phyloP scores from a whole-genome alignment of 2,888 invertebrate genomes.

The Parthenolecanium corni region DNA sequence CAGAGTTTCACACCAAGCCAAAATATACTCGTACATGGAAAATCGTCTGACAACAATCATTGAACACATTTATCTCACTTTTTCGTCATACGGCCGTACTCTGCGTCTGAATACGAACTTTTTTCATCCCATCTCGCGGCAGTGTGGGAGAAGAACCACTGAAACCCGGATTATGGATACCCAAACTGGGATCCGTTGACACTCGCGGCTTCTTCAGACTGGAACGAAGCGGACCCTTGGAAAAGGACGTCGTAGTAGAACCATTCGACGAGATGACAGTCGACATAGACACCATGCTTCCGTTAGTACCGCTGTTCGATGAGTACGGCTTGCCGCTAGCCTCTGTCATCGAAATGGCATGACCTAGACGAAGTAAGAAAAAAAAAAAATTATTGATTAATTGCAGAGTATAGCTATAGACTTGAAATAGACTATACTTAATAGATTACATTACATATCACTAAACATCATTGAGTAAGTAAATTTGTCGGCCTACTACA shows the following conservation, averaged over 20 bases:
- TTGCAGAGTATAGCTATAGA: neutral
- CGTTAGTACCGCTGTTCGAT: conserved; percentile 45
- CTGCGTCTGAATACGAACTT: conserved; percentile 82
- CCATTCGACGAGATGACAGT: conserved; percentile 52
- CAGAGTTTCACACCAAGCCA: too few species aligned
- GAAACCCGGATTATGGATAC: conserved; percentile 77
- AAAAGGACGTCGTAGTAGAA: conserved; percentile 40
- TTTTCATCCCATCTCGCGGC: conserved; percentile 73
- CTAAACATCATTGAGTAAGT: too few species aligned
- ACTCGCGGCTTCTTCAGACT: conserved; percentile 60
- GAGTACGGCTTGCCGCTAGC: conserved; percentile 74
- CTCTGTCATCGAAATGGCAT: conserved; percentile 67
- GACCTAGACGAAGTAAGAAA: conserved; percentile 40
- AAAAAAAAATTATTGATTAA: neutral
- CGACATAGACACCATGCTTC: conserved; percentile 58
- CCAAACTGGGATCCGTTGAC: conserved; percentile 46
- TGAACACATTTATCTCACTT: too few species aligned
- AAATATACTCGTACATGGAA: too few species aligned
- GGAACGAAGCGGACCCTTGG: conserved; percentile 58
- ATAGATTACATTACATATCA: too few species aligned
- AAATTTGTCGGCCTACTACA: too few species aligned
- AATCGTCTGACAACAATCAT: too few species aligned
- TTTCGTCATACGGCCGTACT: conserved; percentile 65
- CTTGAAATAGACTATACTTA: neutral
- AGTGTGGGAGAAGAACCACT: conserved; percentile 73